phyloP scores from a whole-genome alignment of 2,113 vertebrate genomes.

The Paedocypris sp. region DNA sequence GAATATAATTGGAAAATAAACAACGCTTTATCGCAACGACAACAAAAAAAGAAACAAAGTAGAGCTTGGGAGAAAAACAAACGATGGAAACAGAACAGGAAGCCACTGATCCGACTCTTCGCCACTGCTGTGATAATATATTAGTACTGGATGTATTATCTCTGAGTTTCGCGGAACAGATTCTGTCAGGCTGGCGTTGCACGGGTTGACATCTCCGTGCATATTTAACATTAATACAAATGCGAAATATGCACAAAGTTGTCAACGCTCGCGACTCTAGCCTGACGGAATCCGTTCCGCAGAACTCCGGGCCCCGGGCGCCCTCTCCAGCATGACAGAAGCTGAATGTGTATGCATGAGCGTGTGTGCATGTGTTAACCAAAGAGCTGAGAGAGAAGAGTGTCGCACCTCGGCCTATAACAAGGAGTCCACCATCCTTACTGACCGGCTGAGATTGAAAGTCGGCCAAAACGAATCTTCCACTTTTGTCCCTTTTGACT shows the following conservation, averaged over 20 bases:
- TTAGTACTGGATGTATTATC: constrained; percentile 51
- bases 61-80: too few species aligned
- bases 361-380: not conserved
- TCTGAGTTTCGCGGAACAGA: too few species aligned
- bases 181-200: too few species aligned
- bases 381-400: not conserved
- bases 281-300: constrained; percentile 34
- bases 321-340: not conserved
- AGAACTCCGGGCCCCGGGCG: constrained; percentile 2
- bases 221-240: too few species aligned
- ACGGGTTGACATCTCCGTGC: too few species aligned
- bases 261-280: constrained; percentile 45
- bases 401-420: too few species aligned
- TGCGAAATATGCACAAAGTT: constrained; percentile 53
- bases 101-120: constrained; percentile 26
- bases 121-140: constrained; percentile 40
- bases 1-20: too few species aligned
- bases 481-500: too few species aligned
- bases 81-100: not conserved
- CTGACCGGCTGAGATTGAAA: too few species aligned
- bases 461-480: too few species aligned
- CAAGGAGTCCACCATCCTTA: too few species aligned
- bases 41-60: not conserved
- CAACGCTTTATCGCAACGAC: too few species aligned
- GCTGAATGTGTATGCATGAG: not conserved